These are phyloP conservation scores for Pelodiscus sinensis DNA, from an alignment of 2,113 vertebrate species.

Conservation along the genomic window DNA sequence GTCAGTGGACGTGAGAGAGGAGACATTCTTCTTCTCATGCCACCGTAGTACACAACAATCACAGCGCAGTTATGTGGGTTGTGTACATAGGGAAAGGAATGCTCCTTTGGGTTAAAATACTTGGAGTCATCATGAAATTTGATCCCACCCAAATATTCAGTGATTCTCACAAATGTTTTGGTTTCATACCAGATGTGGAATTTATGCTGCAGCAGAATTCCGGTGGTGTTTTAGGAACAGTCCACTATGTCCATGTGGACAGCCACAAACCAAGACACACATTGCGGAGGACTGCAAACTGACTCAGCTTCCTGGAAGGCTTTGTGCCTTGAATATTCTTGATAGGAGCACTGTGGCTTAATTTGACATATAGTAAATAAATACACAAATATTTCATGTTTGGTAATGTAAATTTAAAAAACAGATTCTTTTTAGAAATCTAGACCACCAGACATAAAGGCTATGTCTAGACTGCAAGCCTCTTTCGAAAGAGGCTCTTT, in stretches of 20 bases:
- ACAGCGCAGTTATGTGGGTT: neutral
- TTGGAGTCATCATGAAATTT: neutral
- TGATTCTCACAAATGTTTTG: neutral
- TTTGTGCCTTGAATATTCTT: too few species aligned
- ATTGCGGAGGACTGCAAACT: too few species aligned
- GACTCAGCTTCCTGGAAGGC: too few species aligned
- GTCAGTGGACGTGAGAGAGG: neutral
- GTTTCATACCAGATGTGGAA: too few species aligned
- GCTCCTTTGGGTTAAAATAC: neutral
- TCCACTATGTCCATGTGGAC: too few species aligned
- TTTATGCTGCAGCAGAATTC: too few species aligned
- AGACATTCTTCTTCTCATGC: neutral
- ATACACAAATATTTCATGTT: neutral
- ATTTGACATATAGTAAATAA: too few species aligned
- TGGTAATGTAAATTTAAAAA: neutral
- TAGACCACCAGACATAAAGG: neutral
- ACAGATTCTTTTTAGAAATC: neutral
- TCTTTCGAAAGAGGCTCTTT: too few species aligned
- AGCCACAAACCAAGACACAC: too few species aligned
- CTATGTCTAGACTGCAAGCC: too few species aligned
- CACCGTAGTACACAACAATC: neutral
- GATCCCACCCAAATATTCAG: neutral
- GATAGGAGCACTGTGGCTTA: too few species aligned
- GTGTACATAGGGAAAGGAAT: neutral
- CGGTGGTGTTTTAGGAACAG: too few species aligned